Percentiles rank a stretch among this genome's conserved stretches.
Evolutionary conservation across 2,113 vertebrate species (phyloP).

Genomic region (Bambusicola thoracicus): DNA sequence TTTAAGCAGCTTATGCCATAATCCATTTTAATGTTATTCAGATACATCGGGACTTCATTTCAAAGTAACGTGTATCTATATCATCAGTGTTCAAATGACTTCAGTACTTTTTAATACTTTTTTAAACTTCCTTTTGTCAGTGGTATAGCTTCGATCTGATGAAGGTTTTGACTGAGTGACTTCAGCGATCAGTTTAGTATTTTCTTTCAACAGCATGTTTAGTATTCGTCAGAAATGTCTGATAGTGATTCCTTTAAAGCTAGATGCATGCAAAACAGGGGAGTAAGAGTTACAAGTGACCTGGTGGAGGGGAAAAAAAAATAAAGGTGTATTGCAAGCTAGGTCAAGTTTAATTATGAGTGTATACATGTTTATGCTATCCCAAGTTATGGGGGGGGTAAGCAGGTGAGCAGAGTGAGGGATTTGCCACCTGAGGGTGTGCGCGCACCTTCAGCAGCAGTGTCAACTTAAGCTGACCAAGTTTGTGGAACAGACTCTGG

Average conservation of each 20-base stretch:
- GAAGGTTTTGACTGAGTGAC: neutral
- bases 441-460: fast-evolving
- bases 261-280: neutral
- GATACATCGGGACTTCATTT: neutral
- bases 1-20: neutral
- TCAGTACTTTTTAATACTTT: neutral
- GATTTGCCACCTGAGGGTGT: neutral
- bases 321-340: neutral
- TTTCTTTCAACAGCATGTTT: neutral
- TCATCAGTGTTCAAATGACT: neutral
- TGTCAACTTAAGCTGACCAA: neutral
- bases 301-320: too few species aligned
- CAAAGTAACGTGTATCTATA: too few species aligned
- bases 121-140: neutral
- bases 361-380: neutral
- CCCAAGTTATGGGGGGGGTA: neutral
- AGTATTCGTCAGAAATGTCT: neutral
- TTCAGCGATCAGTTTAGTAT: too few species aligned
- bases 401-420: neutral
- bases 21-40: neutral
- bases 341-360: neutral
- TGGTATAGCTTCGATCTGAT: neutral
- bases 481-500: neutral
- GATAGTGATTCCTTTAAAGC: neutral
- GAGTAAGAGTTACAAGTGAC: neutral